Base-by-base conservation (phyloP, 2,888 invertebrate genomes). In the Parnassius smintheus region DNA sequence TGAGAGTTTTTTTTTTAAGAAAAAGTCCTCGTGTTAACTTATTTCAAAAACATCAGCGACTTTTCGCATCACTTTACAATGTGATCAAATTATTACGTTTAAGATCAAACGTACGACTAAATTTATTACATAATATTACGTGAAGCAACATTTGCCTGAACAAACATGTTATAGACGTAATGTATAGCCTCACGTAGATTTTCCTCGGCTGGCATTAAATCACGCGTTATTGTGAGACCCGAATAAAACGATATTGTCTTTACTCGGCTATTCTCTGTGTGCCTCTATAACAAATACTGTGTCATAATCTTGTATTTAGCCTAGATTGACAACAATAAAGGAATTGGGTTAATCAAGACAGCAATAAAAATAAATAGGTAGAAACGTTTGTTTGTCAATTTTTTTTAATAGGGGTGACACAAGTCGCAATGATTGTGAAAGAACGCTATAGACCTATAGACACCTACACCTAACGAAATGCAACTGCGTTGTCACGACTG, bases 241-340 rank as follows among this genome's bases (percentile, higher is more conserved):
- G 49, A 60, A 60, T 60, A 60, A 60, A 49, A 64, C 49, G 64
- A 60, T 53, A 60, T 56, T 35, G 56, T 52, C 60, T 60, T 22
- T 42, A 1, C 42, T 49, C 55, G 53, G 13, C 52, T 44, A 49
- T 25, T 25, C 56, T 13, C 13, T 9, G 8, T 13, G 9, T 52
- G 11, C n/a, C 52, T n/a, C 7, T 42, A 25, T 44, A 44, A 52
- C 49, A 56, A 50, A 62, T 45, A 35, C 22, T 52, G 9, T 13
- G 46, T 52, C 52, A 49, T 64, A 60, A 64, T 64, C 64, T 64
- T 49, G 56, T 56, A 12, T 56, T 48, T 54, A 56, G 35, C 45
- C 56, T 46, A 59, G 60, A 64, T 64, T 60, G 60, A 60, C 60
- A 56, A 60, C 64, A 48, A 48, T 52, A 56, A 54, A 50, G 56